phyloP scores from a whole-genome alignment of 2,888 invertebrate species.

The Morpho achilles region DNA sequence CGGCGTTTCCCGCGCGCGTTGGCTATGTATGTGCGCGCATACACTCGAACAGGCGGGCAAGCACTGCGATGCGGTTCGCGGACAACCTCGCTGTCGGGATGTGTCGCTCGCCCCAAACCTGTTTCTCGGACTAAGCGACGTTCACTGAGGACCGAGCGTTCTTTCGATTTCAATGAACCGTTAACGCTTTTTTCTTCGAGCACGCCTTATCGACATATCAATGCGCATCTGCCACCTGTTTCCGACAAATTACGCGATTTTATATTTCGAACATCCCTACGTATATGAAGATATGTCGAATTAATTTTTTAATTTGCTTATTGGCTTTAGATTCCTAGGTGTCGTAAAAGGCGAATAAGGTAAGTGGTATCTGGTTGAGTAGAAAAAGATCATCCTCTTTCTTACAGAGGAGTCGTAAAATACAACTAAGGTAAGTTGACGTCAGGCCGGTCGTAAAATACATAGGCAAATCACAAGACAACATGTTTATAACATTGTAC shows the following conservation, averaged over 20 bases:
- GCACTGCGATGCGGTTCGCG: slow-evolving; percentile 51
- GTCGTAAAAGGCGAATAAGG: no score
- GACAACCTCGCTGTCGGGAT: slow-evolving; percentile 57
- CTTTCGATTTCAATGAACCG: slow-evolving; percentile 77
- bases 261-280: not conserved
- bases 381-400: no score
- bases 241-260: slow-evolving; percentile 10
- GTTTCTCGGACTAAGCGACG: slow-evolving; percentile 50
- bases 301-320: no score
- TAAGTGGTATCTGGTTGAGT: no score
- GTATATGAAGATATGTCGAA: no score
- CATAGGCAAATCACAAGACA: no score
- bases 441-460: no score
- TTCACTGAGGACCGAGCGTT: slow-evolving; percentile 50
- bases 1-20: slow-evolving; percentile 36
- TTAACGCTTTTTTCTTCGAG: slow-evolving; percentile 65
- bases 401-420: no score
- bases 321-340: no score
- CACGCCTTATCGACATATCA: slow-evolving; percentile 60
- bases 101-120: slow-evolving; percentile 59
- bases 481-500: no score
- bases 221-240: slow-evolving; percentile 36
- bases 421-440: no score
- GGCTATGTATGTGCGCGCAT: slow-evolving; percentile 54
- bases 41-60: slow-evolving; percentile 60